phyloP scores from a whole-genome alignment of 2,797 vertebrate genomes.

The Adrianichthys oophorus region DNA sequence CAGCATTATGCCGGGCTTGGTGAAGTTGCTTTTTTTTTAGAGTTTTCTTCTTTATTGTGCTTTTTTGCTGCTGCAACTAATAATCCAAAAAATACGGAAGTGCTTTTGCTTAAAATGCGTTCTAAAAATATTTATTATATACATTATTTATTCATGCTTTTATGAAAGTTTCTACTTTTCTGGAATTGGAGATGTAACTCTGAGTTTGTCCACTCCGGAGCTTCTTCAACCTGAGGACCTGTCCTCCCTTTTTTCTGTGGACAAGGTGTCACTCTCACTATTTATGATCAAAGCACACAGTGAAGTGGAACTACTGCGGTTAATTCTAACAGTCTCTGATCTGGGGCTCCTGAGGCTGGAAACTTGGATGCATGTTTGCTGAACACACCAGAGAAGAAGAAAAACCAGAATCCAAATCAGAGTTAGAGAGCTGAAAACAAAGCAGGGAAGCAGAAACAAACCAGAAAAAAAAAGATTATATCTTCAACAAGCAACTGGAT shows the following conservation, averaged over 20 bases:
- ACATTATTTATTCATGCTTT: no score
- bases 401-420: slow-evolving; percentile 12
- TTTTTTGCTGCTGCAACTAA: slow-evolving; percentile 19
- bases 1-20: no score
- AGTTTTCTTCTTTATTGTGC: no score
- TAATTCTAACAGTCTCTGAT: slow-evolving; percentile 9
- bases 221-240: slow-evolving; percentile 21
- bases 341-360: slow-evolving; percentile 5
- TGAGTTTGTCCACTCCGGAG: slow-evolving; percentile 9
- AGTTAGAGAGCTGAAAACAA: slow-evolving; percentile 15
- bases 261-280: slow-evolving; percentile 20
- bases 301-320: slow-evolving; percentile 5
- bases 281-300: slow-evolving; percentile 44
- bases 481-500: slow-evolving; percentile 20
- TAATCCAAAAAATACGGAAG: no score
- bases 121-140: no score
- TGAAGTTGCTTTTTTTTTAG: no score
- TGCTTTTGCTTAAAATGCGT: no score
- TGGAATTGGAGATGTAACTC: background rate
- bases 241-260: background rate
- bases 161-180: no score
- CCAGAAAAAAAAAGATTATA: slow-evolving; percentile 4
- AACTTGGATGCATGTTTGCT: slow-evolving; percentile 12
- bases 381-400: slow-evolving; percentile 13
- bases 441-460: background rate